Evolutionary conservation across 2,888 invertebrate genomes (phyloP).

Genomic region (Orthosia incerta): DNA sequence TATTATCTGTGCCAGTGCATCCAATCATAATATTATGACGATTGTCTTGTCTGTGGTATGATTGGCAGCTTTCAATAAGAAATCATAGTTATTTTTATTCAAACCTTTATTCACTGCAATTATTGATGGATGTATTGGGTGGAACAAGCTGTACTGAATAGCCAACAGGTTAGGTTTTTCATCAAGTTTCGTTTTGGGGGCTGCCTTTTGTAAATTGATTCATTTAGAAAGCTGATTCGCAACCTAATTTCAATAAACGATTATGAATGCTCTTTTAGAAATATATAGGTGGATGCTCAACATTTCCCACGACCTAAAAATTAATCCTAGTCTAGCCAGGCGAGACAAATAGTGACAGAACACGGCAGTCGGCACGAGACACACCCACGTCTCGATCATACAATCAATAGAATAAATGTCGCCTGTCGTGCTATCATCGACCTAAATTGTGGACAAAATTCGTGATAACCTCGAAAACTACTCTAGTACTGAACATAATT

Average conservation of each 20-base stretch:
- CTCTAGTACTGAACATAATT: conserved; percentile 24
- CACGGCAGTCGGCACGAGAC: conserved; percentile 69
- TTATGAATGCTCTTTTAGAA: no score
- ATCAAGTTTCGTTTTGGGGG: not conserved
- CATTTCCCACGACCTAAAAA: conserved; percentile 15
- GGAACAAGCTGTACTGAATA: not conserved
- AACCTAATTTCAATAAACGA: not conserved
- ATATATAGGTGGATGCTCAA: not conserved
- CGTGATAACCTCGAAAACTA: conserved; percentile 63
- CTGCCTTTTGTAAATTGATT: not conserved
- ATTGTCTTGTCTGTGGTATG: not conserved
- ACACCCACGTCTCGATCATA: conserved; percentile 65
- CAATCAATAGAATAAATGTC: conserved; percentile 65
- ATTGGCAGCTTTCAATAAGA: not conserved
- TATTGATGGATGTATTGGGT: not conserved
- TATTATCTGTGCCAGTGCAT: no score
- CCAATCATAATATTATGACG: not conserved
- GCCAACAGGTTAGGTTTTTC: not conserved
- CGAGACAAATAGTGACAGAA: conserved; percentile 63
- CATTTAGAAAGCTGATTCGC: not conserved
- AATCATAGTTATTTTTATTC: not conserved
- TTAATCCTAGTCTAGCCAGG: conserved; percentile 58
- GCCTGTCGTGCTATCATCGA: conserved; percentile 59
- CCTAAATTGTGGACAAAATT: conserved; percentile 50
- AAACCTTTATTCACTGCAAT: not conserved